A percentile compares a stretch with the other conserved stretches of the same genome.
These are phyloP conservation scores for Phengaris alcon DNA, from an alignment of 2,888 invertebrate species.

Conservation along the genomic window DNA sequence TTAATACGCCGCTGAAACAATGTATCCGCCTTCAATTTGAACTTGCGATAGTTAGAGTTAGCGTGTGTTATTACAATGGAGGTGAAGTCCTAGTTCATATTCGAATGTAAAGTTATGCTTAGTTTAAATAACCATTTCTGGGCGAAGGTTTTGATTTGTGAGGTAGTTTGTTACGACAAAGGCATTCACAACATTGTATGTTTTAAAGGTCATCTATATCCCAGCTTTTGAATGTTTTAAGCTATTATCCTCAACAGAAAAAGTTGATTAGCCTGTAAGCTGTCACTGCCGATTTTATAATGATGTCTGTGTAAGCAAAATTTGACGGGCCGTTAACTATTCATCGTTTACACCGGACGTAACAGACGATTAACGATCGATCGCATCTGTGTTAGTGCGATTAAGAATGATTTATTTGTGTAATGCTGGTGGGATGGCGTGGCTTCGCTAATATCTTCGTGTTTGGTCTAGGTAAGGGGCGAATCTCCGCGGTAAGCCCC, in stretches of 20 bases:
- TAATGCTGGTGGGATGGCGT: not conserved
- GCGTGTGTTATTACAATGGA: not conserved
- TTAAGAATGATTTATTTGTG: not conserved
- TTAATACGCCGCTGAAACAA: not conserved
- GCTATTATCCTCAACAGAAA: not conserved
- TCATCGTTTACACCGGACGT: slow-evolving; percentile 16
- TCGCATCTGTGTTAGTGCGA: slow-evolving; percentile 8
- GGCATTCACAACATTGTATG: not conserved
- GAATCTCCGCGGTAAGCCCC: too few relatives aligned
- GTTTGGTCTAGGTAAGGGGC: not conserved
- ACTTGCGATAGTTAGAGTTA: slow-evolving; percentile 5
- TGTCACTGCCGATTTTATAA: not conserved
- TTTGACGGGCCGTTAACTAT: slow-evolving; percentile 7
- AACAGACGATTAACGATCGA: slow-evolving; percentile 5
- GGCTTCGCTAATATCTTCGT: slow-evolving; percentile 4
- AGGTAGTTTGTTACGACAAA: not conserved
- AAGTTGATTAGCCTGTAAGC: not conserved
- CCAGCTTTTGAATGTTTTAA: not conserved
- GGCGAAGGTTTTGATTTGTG: not conserved
- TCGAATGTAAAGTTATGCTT: slow-evolving; percentile 1
- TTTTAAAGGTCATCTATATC: not conserved
- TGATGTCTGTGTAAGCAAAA: not conserved
- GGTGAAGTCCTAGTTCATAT: not conserved
- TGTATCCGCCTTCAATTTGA: not conserved
- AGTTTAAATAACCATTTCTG: not conserved